Conservation (phyloP, 2,888 invertebrate genomes). For the Koerneria pararmatus region DNA sequence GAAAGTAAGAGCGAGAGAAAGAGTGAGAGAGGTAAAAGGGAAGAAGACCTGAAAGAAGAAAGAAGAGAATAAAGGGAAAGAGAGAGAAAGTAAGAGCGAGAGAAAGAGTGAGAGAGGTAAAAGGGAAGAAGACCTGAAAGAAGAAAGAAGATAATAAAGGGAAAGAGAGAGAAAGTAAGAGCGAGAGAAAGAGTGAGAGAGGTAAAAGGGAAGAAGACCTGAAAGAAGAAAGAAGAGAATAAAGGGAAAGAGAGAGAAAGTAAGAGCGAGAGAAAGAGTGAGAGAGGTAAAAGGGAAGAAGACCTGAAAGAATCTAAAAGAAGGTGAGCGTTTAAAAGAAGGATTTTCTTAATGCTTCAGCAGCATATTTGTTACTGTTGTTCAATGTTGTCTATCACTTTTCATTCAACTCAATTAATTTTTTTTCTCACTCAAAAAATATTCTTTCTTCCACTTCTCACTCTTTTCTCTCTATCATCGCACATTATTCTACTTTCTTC, state of each 20-base stretch:
- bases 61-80: not conserved
- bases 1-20: not conserved
- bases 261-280: too few relatives aligned
- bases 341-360: not conserved
- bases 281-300: too few relatives aligned
- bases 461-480: conserved; percentile 6
- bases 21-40: conserved; percentile 17
- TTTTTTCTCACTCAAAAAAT: too few relatives aligned
- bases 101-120: not conserved
- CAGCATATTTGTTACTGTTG: not conserved
- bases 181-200: not conserved
- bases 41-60: not conserved
- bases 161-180: not conserved
- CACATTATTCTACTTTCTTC: conserved; percentile 21
- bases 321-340: conserved; percentile 6
- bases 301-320: too few relatives aligned
- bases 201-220: too few relatives aligned
- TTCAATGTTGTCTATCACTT: not conserved
- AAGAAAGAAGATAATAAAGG: not conserved
- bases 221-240: too few relatives aligned
- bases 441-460: conserved; percentile 22
- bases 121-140: not conserved
- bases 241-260: not conserved
- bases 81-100: not conserved
- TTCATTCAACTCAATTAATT: too few relatives aligned